Evolutionary conservation across 2,113 vertebrate genomes (phyloP).

Genomic region (Rhegmatorhina hoffmannsi): DNA sequence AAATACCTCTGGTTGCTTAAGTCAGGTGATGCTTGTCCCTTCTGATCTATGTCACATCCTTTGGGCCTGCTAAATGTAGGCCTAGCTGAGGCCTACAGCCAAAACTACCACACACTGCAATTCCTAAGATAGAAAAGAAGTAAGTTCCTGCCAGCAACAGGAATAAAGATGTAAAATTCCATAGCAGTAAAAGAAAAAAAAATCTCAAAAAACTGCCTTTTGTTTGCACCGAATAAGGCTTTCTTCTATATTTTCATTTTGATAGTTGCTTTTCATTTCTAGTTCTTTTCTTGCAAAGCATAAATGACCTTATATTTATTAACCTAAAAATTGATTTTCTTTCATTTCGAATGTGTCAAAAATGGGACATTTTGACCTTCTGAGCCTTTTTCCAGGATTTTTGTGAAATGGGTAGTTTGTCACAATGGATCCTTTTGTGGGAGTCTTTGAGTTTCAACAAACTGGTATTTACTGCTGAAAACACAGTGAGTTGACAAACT

Average conservation of each 20-base stretch:
- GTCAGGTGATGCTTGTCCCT: no score
- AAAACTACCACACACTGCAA: background rate
- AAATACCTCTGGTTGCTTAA: no score
- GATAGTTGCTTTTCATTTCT: constrained; percentile 47
- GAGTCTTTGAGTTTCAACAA: constrained; percentile 41
- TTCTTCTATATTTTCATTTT: constrained; percentile 35
- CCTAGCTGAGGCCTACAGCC: no score
- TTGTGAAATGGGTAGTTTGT: constrained; percentile 44
- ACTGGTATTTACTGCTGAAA: constrained; percentile 41
- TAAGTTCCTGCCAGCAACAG: background rate
- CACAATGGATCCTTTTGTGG: constrained; percentile 44
- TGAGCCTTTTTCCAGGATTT: constrained; percentile 27
- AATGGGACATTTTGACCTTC: constrained; percentile 38
- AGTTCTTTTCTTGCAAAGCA: constrained; percentile 29
- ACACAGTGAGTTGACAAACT: background rate
- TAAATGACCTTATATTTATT: constrained; percentile 54
- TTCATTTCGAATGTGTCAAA: constrained; percentile 26
- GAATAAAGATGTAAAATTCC: background rate
- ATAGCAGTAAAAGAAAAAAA: background rate
- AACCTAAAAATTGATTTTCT: constrained; percentile 46
- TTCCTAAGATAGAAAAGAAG: background rate
- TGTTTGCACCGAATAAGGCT: background rate
- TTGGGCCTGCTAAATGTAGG: no score
- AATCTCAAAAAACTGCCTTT: background rate
- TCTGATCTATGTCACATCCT: no score